These are phyloP conservation scores for Eueides isabella DNA, from an alignment of 1,140 invertebrate genomes.

Conservation along the genomic window DNA sequence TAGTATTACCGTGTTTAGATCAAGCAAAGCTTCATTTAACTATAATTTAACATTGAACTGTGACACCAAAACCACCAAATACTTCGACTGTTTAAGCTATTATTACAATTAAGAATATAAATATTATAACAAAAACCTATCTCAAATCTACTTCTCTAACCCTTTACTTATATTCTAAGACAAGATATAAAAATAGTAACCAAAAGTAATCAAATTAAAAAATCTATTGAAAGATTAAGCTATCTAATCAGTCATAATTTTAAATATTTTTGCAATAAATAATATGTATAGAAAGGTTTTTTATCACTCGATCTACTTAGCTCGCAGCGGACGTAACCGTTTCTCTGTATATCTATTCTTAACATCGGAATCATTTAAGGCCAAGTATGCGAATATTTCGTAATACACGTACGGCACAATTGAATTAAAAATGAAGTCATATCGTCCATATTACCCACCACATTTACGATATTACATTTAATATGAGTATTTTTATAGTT, in stretches of 20 bases:
- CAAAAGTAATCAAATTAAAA: background rate
- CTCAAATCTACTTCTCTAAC: too few species aligned
- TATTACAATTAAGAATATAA: too few species aligned
- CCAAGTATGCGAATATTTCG: constrained; percentile 30
- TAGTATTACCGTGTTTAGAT: too few species aligned
- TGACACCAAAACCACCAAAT: too few species aligned
- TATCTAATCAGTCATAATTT: constrained; percentile 27
- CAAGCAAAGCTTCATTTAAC: too few species aligned
- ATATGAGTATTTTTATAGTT: constrained; percentile 18
- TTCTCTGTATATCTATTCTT: constrained; percentile 51
- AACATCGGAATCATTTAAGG: constrained; percentile 53
- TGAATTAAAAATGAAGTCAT: constrained; percentile 19
- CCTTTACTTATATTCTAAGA: too few species aligned
- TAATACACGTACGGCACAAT: constrained; percentile 4
- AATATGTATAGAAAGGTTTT: constrained; percentile 48
- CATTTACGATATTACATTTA: constrained; percentile 16
- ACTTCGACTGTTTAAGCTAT: too few species aligned
- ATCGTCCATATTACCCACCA: background rate
- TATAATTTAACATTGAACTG: too few species aligned
- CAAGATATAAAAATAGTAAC: background rate
- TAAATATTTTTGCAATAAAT: constrained; percentile 50
- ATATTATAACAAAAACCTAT: too few species aligned
- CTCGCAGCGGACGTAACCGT: constrained; percentile 50
- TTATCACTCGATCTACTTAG: constrained; percentile 55
- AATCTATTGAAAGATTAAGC: constrained; percentile 3